phyloP scores from a whole-genome alignment of 2,888 invertebrate genomes.

The Plagodis dolabraria region DNA sequence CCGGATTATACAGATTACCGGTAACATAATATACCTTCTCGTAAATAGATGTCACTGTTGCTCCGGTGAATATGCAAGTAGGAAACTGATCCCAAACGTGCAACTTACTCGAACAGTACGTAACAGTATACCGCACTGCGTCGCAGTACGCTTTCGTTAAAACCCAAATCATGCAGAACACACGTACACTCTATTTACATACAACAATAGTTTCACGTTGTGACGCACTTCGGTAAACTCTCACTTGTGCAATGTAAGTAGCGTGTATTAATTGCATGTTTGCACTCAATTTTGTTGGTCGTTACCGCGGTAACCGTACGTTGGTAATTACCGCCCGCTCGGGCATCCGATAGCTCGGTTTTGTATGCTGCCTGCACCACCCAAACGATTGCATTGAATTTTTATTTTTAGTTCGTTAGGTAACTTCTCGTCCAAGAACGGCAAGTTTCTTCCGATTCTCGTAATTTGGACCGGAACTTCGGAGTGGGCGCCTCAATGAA shows the following conservation, averaged over 20 bases:
- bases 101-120: slow-evolving; percentile 42
- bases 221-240: slow-evolving; percentile 47
- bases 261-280: slow-evolving; percentile 43
- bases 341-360: slow-evolving; percentile 37
- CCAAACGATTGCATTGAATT: slow-evolving; percentile 48
- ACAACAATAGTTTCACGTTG: slow-evolving; percentile 46
- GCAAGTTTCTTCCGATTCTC: slow-evolving; percentile 58
- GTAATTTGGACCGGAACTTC: slow-evolving; percentile 67
- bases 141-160: slow-evolving; percentile 66
- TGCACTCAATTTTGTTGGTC: slow-evolving; percentile 36
- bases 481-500: slow-evolving; percentile 57
- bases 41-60: no score
- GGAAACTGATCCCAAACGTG: slow-evolving; percentile 8
- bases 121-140: slow-evolving; percentile 64
- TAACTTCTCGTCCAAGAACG: slow-evolving; percentile 48
- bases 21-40: no score
- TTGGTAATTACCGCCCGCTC: slow-evolving; percentile 38
- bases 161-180: slow-evolving; percentile 67
- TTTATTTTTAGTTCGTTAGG: slow-evolving; percentile 63
- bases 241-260: slow-evolving; percentile 28
- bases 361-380: slow-evolving; percentile 41
- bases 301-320: slow-evolving; percentile 30
- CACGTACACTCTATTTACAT: slow-evolving; percentile 60
- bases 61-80: no score
- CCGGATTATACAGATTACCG: no score